Evolutionary conservation across 2,113 vertebrate species (phyloP).

Genomic region (Perca fluviatilis): DNA sequence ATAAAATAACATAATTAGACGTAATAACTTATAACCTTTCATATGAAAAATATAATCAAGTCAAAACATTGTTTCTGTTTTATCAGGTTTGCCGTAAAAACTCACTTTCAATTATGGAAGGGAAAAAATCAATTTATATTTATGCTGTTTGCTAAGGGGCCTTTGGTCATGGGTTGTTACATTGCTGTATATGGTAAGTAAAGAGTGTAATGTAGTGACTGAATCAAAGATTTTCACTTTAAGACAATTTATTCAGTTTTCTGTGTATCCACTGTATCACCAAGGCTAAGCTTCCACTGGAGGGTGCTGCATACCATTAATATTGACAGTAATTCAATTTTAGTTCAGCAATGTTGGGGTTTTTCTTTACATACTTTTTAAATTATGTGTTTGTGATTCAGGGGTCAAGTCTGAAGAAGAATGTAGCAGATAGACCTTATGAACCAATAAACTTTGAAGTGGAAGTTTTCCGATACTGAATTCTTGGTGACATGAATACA

Average conservation of each 20-base stretch:
- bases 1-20: neutral
- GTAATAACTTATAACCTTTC: neutral
- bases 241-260: slow-evolving; percentile 3
- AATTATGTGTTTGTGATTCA: neutral
- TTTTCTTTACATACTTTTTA: neutral
- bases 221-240: neutral
- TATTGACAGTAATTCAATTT: neutral
- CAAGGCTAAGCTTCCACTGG: slow-evolving; percentile 45
- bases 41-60: neutral
- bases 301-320: slow-evolving; percentile 41
- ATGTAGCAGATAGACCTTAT: neutral
- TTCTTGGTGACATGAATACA: neutral
- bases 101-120: neutral
- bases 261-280: neutral
- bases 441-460: neutral
- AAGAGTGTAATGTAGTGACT: neutral
- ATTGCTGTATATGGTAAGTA: neutral
- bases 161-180: neutral
- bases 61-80: neutral
- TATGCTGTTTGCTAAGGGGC: neutral
- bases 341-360: neutral
- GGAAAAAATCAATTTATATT: neutral
- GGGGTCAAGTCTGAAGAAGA: neutral
- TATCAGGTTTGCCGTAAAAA: neutral
- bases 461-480: neutral